Base-by-base conservation (phyloP, 2,888 invertebrate species). In the Mythimna pallens region DNA sequence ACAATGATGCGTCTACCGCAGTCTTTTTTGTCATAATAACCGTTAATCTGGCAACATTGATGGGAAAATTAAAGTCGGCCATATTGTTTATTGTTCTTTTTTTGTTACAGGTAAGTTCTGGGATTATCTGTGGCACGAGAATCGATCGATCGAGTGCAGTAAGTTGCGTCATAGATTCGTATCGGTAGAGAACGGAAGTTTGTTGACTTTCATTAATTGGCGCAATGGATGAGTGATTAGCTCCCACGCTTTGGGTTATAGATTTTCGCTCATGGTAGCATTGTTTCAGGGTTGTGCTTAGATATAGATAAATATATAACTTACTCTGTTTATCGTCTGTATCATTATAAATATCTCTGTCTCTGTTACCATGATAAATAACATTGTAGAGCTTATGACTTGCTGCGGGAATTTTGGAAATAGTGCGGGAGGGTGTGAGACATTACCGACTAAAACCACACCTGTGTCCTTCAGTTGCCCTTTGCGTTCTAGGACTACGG, bases 1-100 rank as follows among this genome's bases (percentile, higher is more conserved):
- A 95, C 95, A 95, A 94, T 94, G 94, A 93, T 91, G 91, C 92
- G 89, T 89, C 89, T 88, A 75, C 69, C 73, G 81, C 71, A 88
- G 88, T 88, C 78, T 90, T 90, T 90, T 92, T 91, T 91, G 86
- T 89, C 82, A 87, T 87, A 87, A 86, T 89, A 88, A 91, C 91
- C 80, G 92, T 91, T 89, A 88, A 88, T 86, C 87, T 89, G 86
- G 86, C 86, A 85, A 86, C 85, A 86, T 80, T 86, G 88, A 86
- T 91, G 91, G 87, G 92, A 92, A 88, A 87, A 89, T 83, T 83
- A 72, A 84, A 76, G 68, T 81, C 81, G 75, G 82, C 79, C 71
- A 80, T 84, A 80, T 83, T 84, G 81, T 80, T 81, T 79, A 69
- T 83, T 69, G 83, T 78, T 81, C 70, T 55, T 77, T 78, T 84